phyloP scores from a whole-genome alignment of 2,113 vertebrate species.

The Lophura nycthemera region DNA sequence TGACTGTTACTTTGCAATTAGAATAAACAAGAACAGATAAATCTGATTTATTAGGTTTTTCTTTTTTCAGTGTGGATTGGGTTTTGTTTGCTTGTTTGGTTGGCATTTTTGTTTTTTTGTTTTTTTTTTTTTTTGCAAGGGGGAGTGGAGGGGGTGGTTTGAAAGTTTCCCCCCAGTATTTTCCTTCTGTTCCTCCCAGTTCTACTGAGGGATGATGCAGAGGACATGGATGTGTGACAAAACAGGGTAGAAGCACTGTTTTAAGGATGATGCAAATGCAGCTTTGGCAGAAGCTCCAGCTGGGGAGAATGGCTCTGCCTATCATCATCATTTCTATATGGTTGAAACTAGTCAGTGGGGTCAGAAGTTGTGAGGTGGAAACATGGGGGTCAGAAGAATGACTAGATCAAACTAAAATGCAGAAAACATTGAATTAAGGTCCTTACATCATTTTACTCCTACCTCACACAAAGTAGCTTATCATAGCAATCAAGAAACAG shows the following conservation, averaged over 20 bases:
- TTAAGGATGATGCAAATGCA: background rate
- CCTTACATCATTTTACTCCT: background rate
- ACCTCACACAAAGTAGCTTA: background rate
- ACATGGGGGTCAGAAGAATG: background rate
- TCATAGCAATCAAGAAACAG: background rate
- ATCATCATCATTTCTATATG: background rate
- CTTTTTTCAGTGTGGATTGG: background rate
- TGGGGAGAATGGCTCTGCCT: background rate
- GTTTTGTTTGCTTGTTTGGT: background rate
- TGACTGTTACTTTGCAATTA: background rate
- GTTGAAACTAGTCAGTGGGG: background rate
- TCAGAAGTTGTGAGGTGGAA: background rate
- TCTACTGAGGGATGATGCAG: background rate
- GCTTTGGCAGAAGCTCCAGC: rapidly evolving
- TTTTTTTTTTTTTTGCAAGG: background rate
- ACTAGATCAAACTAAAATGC: background rate
- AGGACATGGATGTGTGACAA: background rate
- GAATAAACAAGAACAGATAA: background rate
- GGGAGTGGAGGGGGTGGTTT: background rate
- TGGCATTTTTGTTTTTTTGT: too few species aligned
- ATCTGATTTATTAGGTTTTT: background rate
- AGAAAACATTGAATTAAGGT: background rate
- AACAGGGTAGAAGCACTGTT: background rate
- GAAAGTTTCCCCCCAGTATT: background rate
- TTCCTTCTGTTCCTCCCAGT: background rate